Evolutionary conservation across 2,888 invertebrate species (phyloP), one percentile per base, ranked within the genome.

Genomic region (Tenodera sinensis): DNA sequence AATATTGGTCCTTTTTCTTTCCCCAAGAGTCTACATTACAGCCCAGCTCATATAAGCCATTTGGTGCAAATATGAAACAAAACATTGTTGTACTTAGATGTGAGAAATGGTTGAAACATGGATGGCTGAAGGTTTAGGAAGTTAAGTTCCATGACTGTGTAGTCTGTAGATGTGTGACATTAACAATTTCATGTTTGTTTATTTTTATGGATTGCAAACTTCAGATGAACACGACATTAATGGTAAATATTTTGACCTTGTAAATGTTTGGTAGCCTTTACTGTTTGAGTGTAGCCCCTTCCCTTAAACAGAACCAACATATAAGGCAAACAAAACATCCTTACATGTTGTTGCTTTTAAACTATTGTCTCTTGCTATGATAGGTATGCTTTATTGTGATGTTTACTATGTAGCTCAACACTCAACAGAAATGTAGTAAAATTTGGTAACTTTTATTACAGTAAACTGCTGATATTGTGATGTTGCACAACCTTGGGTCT

Each of bases 211-310:
- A 90, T 90, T 91, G 91, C 91, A 90, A 90, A 90, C 90, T 90
- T 89, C 91, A 91, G 91, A 90, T 89, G 90, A 90, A 84, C 87
- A 89, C 88, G 90, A 90, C 89, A 90, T 90, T 34, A 89, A 88
- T 90, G 91, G 91, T 91, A 91, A 91, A 90, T 91, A 91, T 90
- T 71, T 86, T 86, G 83, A 30, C 42, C 92, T 92, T 91, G 90
- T 91, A 90, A 91, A 91, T 88, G 84, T 88, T 90, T 83, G 47
- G 84, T 84, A 88, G 84, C 30, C 30, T 87, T 84, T 88, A 83
- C 28, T 88, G 84, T 84, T n/a, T 71, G 20, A 71, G 54, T 71
- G 54, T 71, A 71, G 54, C 20, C 54, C 54, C 54, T 71, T 71
- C 54, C 54, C 54, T 71, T 20, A 71, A 71, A 71, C 54, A 20